Base-by-base conservation (phyloP, 2,888 invertebrate species). In the Ormia ochracea region DNA sequence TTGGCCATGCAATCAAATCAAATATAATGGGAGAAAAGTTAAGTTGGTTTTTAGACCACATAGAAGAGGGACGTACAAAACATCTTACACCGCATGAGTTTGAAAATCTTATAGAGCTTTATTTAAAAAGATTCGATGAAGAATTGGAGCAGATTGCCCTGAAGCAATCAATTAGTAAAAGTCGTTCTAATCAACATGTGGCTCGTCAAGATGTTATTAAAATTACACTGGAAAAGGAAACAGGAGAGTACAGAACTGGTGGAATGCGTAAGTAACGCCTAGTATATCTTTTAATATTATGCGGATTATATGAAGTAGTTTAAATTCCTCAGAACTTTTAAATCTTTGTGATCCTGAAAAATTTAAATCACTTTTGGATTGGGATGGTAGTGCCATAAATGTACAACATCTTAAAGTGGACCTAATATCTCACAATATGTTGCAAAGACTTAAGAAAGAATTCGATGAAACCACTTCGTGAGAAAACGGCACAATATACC, bases 171-270 rank as follows among this genome's bases (percentile, higher is more conserved):
- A 92, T 96, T 33, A 92, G 93, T 72, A 90, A 90, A 76, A 84
- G 86, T 81, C 92, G 95, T 63, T 93, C 93, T 83, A 93, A 92
- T 82, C 96, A 96, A 85, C 96, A 96, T 89, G 94, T 94, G 0
- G 94, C 93, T 82, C 91, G 97, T 77, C 93, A 95, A 88, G 94
- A 95, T 88, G 92, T 94, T 9, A 94, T 97, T 52, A 93, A 93
- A 84, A 93, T 96, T 84, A 95, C 94, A 0, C 91, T 93, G 82
- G 93, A 95, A 84, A 92, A 92, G 63, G 96, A 97, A 84, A 89
- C 85, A 7, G 92, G 93, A 79, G 96, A 96, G 86, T 96, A 93
- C 86, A 91, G 93, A 77, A 92, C 93, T 0, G 94, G 94, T 85
- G 96, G 96, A 28, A 90, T 96, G 85, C 96, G 96, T 91, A 78